A percentile compares a stretch with the other conserved stretches of the same genome.
Evolutionary conservation across 2,797 vertebrate genomes (phyloP).

Genomic region (Potorous gilbertii): DNA sequence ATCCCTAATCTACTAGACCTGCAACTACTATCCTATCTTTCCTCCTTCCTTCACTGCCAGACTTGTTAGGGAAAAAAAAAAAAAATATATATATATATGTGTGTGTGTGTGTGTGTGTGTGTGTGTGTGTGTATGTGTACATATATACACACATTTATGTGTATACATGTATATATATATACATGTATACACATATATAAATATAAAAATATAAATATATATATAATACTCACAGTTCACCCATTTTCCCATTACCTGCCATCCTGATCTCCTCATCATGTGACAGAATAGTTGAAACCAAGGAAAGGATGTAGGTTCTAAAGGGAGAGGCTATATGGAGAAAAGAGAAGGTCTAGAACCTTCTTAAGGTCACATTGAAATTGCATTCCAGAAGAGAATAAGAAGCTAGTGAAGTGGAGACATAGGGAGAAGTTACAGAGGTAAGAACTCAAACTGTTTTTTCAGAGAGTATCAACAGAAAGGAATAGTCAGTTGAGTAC

Average conservation of each 20-base stretch:
- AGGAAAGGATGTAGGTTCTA: background rate
- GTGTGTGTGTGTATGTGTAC: accelerated
- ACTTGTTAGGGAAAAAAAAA: background rate
- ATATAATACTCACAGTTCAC: background rate
- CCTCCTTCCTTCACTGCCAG: background rate
- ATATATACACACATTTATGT: too few relatives aligned
- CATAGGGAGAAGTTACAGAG: background rate
- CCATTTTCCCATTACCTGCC: background rate
- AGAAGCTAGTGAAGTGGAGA: background rate
- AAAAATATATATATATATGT: too few relatives aligned
- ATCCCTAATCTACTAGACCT: background rate
- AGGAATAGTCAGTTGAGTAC: background rate
- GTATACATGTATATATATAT: too few relatives aligned
- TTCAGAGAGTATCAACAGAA: too few relatives aligned
- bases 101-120: too few relatives aligned
- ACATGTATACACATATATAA: too few relatives aligned
- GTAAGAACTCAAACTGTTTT: background rate
- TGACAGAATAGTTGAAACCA: background rate
- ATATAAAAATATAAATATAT: background rate
- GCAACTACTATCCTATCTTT: background rate
- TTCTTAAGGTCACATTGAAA: background rate
- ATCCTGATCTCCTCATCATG: background rate
- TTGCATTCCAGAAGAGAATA: background rate
- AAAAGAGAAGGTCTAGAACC: background rate
- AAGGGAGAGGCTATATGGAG: background rate